A percentile compares a stretch with the other conserved stretches of the same genome.
Conservation (phyloP, 2,888 invertebrate species). For the Willowsia nigromaculata region DNA sequence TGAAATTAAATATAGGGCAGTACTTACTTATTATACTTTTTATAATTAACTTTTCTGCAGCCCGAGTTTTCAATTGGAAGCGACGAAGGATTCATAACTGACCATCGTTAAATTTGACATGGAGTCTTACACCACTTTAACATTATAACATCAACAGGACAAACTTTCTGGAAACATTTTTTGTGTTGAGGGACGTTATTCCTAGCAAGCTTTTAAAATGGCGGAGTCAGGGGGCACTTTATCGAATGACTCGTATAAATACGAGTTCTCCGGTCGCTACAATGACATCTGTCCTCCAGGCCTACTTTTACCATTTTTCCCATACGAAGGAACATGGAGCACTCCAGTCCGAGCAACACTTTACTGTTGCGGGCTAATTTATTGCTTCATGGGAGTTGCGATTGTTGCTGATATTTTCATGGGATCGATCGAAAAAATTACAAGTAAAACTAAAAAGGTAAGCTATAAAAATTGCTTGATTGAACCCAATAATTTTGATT, state of each 20-base stretch:
- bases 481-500: too few relatives aligned
- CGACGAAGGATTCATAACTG: too few relatives aligned
- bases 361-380: conserved; percentile 82
- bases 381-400: conserved; percentile 83
- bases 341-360: conserved; percentile 80
- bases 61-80: too few relatives aligned
- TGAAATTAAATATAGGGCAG: too few relatives aligned
- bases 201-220: too few relatives aligned
- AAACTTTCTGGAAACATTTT: too few relatives aligned
- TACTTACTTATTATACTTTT: too few relatives aligned
- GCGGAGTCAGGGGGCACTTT: neutral
- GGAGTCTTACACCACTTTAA: too few relatives aligned
- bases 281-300: conserved; percentile 78
- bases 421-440: conserved; percentile 83
- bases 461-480: neutral
- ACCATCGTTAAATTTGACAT: too few relatives aligned
- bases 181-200: too few relatives aligned
- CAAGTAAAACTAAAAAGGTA: conserved; percentile 82
- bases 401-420: conserved; percentile 84
- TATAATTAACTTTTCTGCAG: too few relatives aligned
- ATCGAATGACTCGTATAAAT: neutral
- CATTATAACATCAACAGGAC: too few relatives aligned
- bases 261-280: neutral
- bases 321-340: conserved; percentile 82
- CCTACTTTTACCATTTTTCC: conserved; percentile 81